phyloP scores from a whole-genome alignment of 2,113 vertebrate species.

The Piaya cayana region DNA sequence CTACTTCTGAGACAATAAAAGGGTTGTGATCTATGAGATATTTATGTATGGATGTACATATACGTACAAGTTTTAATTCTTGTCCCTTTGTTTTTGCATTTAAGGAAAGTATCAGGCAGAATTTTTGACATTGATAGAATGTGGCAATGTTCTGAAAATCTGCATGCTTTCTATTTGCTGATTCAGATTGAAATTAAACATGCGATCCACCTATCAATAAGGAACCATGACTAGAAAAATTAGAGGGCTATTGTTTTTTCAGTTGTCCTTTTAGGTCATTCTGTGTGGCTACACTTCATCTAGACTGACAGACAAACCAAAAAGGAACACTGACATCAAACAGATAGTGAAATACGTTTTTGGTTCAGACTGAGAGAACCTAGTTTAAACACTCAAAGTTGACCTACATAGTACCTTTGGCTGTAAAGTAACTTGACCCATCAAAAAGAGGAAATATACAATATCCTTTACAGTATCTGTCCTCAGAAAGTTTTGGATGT shows the following conservation, averaged over 20 bases:
- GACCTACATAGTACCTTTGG: neutral
- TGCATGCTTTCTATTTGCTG: slow-evolving; percentile 7
- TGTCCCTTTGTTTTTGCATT: neutral
- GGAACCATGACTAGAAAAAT: slow-evolving; percentile 18
- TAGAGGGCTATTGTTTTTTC: neutral
- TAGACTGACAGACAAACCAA: slow-evolving; percentile 9
- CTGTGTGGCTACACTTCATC: neutral
- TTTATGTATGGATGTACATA: neutral
- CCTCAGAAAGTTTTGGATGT: neutral
- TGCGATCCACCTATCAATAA: slow-evolving; percentile 22
- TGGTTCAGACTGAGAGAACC: neutral
- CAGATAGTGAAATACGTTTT: neutral
- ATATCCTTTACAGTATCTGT: neutral
- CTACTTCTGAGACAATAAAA: neutral
- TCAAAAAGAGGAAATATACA: neutral
- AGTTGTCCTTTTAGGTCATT: neutral
- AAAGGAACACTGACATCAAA: neutral
- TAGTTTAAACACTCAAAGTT: neutral
- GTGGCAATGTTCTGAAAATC: neutral
- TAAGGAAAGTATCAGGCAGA: slow-evolving; percentile 16
- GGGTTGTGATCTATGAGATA: neutral
- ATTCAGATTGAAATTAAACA: slow-evolving; percentile 48
- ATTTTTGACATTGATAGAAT: neutral
- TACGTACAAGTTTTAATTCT: neutral
- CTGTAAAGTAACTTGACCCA: neutral